Percentiles rank a stretch among this genome's conserved stretches.
These are phyloP conservation scores for Schizopygopsis pylzovi DNA, from an alignment of 2,797 vertebrate genomes.

Conservation along the genomic window DNA sequence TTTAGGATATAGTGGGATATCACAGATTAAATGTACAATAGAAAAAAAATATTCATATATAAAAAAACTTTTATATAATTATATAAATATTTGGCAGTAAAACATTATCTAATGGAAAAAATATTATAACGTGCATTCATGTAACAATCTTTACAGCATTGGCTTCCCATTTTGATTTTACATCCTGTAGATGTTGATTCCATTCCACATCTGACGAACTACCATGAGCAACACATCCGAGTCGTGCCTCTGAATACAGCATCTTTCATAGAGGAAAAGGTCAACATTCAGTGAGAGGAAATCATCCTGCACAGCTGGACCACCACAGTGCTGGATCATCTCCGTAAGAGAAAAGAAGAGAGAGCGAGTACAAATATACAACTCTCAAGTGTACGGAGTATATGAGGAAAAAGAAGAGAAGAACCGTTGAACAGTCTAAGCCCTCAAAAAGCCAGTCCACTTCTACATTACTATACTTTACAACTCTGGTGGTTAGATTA, in stretches of 20 bases:
- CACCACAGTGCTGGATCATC: constrained; percentile 58
- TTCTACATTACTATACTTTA: constrained; percentile 35
- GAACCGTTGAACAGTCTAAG: constrained; percentile 24
- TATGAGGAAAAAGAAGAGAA: constrained; percentile 44
- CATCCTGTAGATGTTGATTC: constrained; percentile 62
- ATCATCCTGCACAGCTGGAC: constrained; percentile 74
- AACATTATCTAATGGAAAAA: not conserved
- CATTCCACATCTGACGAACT: constrained; percentile 67
- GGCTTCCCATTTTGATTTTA: constrained; percentile 59
- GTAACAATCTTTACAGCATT: constrained; percentile 11
- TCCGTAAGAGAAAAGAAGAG: constrained; percentile 33
- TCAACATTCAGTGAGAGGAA: constrained; percentile 72
- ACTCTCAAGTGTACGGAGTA: constrained; percentile 46
- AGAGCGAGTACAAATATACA: constrained; percentile 45
- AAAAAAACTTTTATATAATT: not conserved
- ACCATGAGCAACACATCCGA: constrained; percentile 71
- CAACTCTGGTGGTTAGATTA: constrained; percentile 53
- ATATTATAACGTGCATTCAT: constrained; percentile 13
- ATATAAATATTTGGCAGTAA: not conserved
- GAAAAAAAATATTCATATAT: not conserved
- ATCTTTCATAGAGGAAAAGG: constrained; percentile 71
- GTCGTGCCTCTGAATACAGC: constrained; percentile 67
- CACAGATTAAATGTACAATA: not conserved
- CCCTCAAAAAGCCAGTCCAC: constrained; percentile 14
- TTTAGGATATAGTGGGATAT: not conserved